phyloP scores from a whole-genome alignment of 1,140 invertebrate species.

The Megalonaias nervosa region DNA sequence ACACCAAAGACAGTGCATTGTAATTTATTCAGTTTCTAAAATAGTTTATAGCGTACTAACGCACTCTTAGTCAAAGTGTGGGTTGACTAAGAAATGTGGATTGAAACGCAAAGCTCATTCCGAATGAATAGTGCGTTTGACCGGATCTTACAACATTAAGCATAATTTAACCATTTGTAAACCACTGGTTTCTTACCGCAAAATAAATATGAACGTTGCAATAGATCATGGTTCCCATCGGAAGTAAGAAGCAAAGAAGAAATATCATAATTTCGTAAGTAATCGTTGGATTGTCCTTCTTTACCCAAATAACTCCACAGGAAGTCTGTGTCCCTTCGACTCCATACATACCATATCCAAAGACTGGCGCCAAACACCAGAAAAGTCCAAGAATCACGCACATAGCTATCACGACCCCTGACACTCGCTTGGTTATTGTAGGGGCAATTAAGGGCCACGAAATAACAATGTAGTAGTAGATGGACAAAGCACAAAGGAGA shows the following conservation, averaged over 20 bases:
- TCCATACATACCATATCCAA: constrained; percentile 40
- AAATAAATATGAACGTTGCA: constrained; percentile 29
- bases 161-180: no score
- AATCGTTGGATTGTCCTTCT: not conserved
- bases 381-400: constrained; percentile 24
- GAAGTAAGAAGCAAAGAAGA: constrained; percentile 35
- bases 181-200: constrained; percentile 18
- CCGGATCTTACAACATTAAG: no score
- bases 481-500: constrained; percentile 34
- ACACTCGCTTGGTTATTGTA: constrained; percentile 24
- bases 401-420: constrained; percentile 1
- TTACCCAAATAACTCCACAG: constrained; percentile 36
- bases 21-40: no score
- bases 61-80: no score
- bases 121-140: no score
- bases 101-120: no score
- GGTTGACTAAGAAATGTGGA: no score
- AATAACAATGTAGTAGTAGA: constrained; percentile 44
- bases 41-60: no score
- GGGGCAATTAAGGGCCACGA: constrained; percentile 24
- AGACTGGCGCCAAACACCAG: constrained; percentile 37
- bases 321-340: constrained; percentile 20
- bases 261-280: constrained; percentile 36
- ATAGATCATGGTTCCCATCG: constrained; percentile 37
- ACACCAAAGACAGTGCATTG: no score